Base-by-base conservation (phyloP, 2,113 vertebrate genomes). In the Hucho hucho region DNA sequence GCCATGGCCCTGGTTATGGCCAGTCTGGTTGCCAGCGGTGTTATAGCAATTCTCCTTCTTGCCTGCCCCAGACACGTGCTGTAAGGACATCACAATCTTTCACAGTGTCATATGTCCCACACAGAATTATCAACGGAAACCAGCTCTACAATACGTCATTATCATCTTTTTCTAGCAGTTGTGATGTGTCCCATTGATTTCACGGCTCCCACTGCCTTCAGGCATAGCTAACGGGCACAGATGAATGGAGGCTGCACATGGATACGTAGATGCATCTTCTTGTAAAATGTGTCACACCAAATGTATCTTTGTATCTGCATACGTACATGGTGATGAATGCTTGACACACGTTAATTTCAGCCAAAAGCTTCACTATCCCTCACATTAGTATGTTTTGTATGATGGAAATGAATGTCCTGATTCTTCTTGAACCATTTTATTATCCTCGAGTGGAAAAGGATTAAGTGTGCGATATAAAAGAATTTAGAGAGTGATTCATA, bases 401-500 rank as follows among this genome's bases (percentile, higher is more conserved):
- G 68, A 87, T 18, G 56, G 70, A 47, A 6, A 29, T 47, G 53
- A 75, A 32, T 26, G 59, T 43, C 76, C 68, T 79, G 53, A 77
- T 64, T 84, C 66, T 63, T 75, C 59, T 59, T 65, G 22, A 70
- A 77, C 72, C 72, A 24, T n/a, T 46, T 80, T 73, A 78, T 64
- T 75, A 70, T 76, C 79, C 67, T 71, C 70, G 70, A 85, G 71
- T 79, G 71, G 83, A 88, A 43, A 43, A 16, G 49, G 49, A 53
- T 53, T 53, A 16, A 53, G 49, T 53, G 49, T 53, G 49, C 49
- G 16, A 18, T 53, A 53, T 53, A 53, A 85, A 78, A 85, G 81
- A 81, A 85, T 83, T 84, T 82, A 71, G 83, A 82, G 78, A 84
- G 78, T 78, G 59, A 84, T 81, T 86, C 87, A 78, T 83, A 88